phyloP scores from a whole-genome alignment of 2,888 invertebrate species.

The Cetonia aurata region DNA sequence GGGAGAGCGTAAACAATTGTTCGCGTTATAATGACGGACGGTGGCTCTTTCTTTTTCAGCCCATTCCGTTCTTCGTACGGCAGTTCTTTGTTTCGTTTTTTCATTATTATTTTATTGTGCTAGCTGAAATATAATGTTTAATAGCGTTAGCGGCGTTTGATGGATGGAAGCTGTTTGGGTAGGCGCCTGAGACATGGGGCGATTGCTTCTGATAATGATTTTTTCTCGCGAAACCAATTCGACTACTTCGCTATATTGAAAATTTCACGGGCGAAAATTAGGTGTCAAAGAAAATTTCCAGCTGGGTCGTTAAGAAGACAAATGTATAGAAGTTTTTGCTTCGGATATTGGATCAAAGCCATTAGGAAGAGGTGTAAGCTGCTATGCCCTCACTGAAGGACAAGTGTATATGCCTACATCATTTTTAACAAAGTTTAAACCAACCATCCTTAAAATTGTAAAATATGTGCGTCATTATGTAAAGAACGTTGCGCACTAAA shows the following conservation, averaged over 20 bases:
- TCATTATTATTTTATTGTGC: constrained; percentile 9
- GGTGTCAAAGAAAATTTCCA: too few species aligned
- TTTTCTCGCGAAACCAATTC: not conserved
- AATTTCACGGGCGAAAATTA: not conserved
- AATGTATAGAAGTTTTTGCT: too few species aligned
- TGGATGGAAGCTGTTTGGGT: constrained; percentile 5
- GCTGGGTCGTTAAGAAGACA: too few species aligned
- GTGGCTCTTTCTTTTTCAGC: not conserved
- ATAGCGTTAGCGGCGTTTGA: not conserved
- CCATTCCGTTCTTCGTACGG: not conserved
- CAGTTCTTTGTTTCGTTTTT: not conserved
- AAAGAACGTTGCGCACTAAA: too few species aligned
- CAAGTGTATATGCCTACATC: too few species aligned
- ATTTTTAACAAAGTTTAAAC: too few species aligned
- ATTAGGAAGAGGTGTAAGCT: too few species aligned
- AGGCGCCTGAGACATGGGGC: not conserved
- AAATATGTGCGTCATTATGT: too few species aligned
- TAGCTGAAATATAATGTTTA: constrained; percentile 8
- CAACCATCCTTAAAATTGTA: too few species aligned
- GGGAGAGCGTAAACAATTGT: too few species aligned
- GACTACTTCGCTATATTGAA: not conserved
- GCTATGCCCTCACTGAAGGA: too few species aligned
- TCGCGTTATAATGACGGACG: not conserved
- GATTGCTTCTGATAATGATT: not conserved
- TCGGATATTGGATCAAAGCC: too few species aligned